Evolutionary conservation across 1,140 invertebrate genomes (phyloP).

Genomic region (Gryon sp.): DNA sequence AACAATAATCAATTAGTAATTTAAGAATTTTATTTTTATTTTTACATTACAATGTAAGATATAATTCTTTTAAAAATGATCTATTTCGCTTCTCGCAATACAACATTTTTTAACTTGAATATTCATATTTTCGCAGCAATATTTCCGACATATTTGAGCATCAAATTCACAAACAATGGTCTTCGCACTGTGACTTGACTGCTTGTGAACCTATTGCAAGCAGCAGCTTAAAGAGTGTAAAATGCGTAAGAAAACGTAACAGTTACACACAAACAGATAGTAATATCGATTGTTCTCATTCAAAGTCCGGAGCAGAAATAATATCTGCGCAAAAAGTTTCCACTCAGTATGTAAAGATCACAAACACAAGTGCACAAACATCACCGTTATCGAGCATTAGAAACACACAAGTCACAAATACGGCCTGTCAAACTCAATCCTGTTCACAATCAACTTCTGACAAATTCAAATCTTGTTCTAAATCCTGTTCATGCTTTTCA

Average conservation of each 20-base stretch:
- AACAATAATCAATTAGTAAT: no score
- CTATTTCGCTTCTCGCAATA: no score
- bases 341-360: slow-evolving; percentile 43
- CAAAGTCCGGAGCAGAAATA: slow-evolving; percentile 73
- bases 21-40: no score
- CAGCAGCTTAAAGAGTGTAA: slow-evolving; percentile 33
- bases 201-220: slow-evolving; percentile 48
- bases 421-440: slow-evolving; percentile 25
- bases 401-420: not conserved
- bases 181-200: slow-evolving; percentile 75
- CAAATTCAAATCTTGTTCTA: not conserved
- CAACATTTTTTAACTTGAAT: no score
- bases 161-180: slow-evolving; percentile 72
- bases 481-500: slow-evolving; percentile 1
- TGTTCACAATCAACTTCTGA: not conserved
- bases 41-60: no score
- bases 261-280: slow-evolving; percentile 73
- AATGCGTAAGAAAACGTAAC: slow-evolving; percentile 70
- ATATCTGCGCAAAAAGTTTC: slow-evolving; percentile 54
- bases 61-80: no score
- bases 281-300: slow-evolving; percentile 58
- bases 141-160: slow-evolving; percentile 28
- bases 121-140: slow-evolving; percentile 25
- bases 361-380: slow-evolving; percentile 66
- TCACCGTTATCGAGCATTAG: not conserved